A percentile compares a stretch with the other conserved stretches of the same genome.
Evolutionary conservation across 2,113 vertebrate species (phyloP).

Genomic region (Actenoides hombroni): DNA sequence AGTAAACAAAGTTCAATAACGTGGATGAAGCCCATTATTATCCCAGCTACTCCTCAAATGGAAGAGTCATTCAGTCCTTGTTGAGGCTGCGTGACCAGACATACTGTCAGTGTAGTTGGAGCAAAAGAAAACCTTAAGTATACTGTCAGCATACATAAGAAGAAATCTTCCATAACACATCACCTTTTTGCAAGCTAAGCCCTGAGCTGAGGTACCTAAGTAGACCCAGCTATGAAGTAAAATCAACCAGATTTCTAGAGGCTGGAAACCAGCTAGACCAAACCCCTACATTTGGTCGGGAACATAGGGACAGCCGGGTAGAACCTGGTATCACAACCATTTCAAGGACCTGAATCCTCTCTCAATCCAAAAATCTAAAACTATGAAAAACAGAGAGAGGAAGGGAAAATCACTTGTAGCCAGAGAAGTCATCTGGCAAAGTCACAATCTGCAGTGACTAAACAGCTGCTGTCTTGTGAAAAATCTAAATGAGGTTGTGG

Average conservation of each 20-base stretch:
- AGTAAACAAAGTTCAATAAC: not conserved
- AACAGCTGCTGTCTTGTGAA: not conserved
- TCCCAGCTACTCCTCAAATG: not conserved
- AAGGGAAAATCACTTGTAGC: not conserved
- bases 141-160: not conserved
- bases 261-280: not conserved
- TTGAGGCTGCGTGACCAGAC: not conserved
- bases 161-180: not conserved
- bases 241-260: not conserved
- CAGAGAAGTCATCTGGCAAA: constrained; percentile 3
- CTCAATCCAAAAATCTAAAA: not conserved
- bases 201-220: not conserved
- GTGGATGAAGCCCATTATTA: not conserved
- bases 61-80: not conserved
- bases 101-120: not conserved
- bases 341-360: not conserved
- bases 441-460: not conserved
- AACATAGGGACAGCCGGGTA: not conserved
- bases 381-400: not conserved
- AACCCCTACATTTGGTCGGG: not conserved
- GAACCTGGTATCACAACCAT: not conserved
- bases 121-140: not conserved
- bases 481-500: not conserved
- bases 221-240: not conserved
- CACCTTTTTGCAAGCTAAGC: not conserved